These are phyloP conservation scores for Augiades crinisus DNA, from an alignment of 2,888 invertebrate species.

Conservation along the genomic window DNA sequence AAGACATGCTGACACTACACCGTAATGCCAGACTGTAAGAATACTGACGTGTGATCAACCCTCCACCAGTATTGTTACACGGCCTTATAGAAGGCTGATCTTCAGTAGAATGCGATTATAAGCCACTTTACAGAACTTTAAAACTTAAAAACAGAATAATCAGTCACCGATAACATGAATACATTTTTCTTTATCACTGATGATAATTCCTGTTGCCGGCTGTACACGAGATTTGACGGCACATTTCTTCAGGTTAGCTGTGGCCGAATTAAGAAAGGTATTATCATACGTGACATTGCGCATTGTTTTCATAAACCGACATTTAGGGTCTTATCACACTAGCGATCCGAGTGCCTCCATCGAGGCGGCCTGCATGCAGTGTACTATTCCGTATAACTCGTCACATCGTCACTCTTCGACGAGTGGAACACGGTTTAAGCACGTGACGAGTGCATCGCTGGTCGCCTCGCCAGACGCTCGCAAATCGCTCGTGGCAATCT, in stretches of 20 bases:
- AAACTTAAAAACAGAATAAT: slow-evolving; percentile 1
- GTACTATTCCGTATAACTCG: too few relatives aligned
- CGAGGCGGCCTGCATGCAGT: too few relatives aligned
- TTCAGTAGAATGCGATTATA: slow-evolving; percentile 19
- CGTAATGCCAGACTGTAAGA: slow-evolving; percentile 36
- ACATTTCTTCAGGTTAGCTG: too few relatives aligned
- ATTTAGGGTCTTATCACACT: background rate
- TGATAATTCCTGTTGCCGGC: slow-evolving; percentile 2
- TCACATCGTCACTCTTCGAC: too few relatives aligned
- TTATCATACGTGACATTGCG: slow-evolving; percentile 11
- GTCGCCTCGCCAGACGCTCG: background rate
- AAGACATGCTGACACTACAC: slow-evolving; percentile 47
- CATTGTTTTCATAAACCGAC: background rate
- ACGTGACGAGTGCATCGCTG: too few relatives aligned
- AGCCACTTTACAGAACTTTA: slow-evolving; percentile 7
- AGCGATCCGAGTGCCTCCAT: background rate
- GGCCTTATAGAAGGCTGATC: slow-evolving; percentile 10
- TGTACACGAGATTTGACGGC: too few relatives aligned
- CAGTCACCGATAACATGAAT: background rate
- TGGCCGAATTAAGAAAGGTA: background rate
- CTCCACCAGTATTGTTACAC: slow-evolving; percentile 21
- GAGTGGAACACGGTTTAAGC: too few relatives aligned
- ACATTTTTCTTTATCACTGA: slow-evolving; percentile 2
- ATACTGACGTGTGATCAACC: slow-evolving; percentile 31
- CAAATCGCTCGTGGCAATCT: background rate